phyloP scores from a whole-genome alignment of 2,888 invertebrate genomes.

The Rhaphigaster nebulosa region DNA sequence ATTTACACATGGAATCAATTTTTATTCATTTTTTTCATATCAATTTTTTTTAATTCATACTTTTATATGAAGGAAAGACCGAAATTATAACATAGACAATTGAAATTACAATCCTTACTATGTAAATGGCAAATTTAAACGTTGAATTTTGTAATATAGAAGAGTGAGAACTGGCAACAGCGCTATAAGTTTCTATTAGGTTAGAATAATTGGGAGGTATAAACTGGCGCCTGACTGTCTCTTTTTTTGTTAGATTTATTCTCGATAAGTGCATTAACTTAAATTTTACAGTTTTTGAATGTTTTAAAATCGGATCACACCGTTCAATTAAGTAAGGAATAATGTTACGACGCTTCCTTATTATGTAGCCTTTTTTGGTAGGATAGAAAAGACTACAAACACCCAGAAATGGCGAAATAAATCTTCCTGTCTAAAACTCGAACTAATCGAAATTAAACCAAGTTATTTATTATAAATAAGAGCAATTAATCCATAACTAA shows the following conservation, averaged over 20 bases:
- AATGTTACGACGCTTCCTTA: neutral
- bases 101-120: neutral
- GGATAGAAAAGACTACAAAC: no score
- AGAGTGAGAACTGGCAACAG: neutral
- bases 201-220: neutral
- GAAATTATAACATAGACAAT: neutral
- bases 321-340: neutral
- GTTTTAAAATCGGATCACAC: neutral
- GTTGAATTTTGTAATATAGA: neutral
- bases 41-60: no score
- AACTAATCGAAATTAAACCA: no score
- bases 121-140: neutral
- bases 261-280: neutral
- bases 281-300: neutral
- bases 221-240: neutral
- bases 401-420: no score
- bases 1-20: neutral
- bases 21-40: no score
- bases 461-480: no score
- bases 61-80: neutral
- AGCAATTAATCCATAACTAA: no score
- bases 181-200: conserved; percentile 12
- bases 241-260: neutral
- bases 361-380: neutral
- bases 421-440: no score